Base-by-base conservation (phyloP, 2,113 vertebrate genomes). In the Pollimyrus isidori region DNA sequence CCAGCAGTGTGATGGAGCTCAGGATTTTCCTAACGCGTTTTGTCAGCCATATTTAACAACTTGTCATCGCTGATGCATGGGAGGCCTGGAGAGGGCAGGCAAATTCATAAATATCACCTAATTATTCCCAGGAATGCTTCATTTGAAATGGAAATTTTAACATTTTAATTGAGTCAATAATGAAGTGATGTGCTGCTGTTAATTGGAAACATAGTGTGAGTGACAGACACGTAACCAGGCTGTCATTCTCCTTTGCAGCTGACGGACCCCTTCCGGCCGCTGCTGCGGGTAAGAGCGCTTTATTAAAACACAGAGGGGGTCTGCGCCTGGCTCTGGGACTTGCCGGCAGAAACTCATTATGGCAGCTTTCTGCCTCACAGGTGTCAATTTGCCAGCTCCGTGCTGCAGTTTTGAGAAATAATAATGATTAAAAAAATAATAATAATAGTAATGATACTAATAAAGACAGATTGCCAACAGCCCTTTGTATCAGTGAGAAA, bases 181-280 rank as follows among this genome's bases (percentile, higher is more conserved):
- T 95, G 95, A 97, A 94, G 95, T 95, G 94, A 92, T 95, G 95
- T 94, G 94, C 93, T 94, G 95, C 94, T 95, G 95, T 95, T 96
- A 96, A 97, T 97, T 97, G 95, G 94, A 95, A 93, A 93, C 87
- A 94, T 95, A 95, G 93, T 95, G 95, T 97, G 96, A 97, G 95
- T 97, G 96, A 96, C 96, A 95, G 94, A 94, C 94, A 89, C 96
- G 95, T 97, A 96, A 97, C 95, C 92, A 93, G 95, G 95, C 95
- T 97, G 94, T 95, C 93, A 96, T 93, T 95, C 95, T 95, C 96
- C 93, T 96, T 94, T 95, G 92, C 94, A 99, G 98, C 95, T 99
- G 96, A 97, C 98, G 92, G 98, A 99, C 96, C 98, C 98, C 88
- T 99, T 99, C 96, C 97, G 98, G 93, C 98, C 98, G 91, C 97